A percentile compares a stretch with the other conserved stretches of the same genome.
Conservation (phyloP, 2,797 vertebrate species). For the Australoheros facetus region DNA sequence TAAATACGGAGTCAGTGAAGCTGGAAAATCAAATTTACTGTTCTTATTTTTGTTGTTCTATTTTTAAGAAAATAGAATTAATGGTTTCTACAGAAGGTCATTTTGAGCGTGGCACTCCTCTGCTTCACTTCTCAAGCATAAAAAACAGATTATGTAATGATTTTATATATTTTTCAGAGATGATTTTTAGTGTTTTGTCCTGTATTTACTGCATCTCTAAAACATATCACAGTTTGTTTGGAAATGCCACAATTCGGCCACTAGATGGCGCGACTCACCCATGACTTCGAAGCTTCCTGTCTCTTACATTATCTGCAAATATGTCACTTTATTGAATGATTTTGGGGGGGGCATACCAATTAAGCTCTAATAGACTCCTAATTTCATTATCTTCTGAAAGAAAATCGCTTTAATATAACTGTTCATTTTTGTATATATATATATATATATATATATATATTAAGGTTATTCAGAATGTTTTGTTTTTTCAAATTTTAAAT, state of each 20-base stretch:
- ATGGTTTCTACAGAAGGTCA: not conserved
- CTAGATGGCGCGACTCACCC: slow-evolving; percentile 64
- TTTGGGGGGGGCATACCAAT: not conserved
- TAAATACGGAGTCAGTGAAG: not conserved
- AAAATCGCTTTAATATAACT: too few species aligned
- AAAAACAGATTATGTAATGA: not conserved
- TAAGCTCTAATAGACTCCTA: not conserved
- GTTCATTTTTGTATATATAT: not conserved
- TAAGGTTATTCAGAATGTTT: not conserved
- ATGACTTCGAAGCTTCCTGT: not conserved
- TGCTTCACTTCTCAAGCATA: not conserved
- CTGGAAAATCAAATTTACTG: not conserved
- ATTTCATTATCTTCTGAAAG: not conserved
- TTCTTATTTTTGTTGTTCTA: not conserved
- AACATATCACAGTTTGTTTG: not conserved
- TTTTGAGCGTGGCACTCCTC: not conserved
- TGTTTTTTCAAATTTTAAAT: not conserved
- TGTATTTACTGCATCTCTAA: not conserved
- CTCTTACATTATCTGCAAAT: not conserved
- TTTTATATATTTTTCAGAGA: not conserved
- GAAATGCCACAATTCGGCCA: not conserved
- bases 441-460: too few species aligned
- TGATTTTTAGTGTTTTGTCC: not conserved
- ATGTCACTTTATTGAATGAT: not conserved
- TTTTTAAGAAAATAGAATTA: not conserved